Conservation (phyloP, 1,140 invertebrate genomes). For the Leptinotarsa defecta region DNA sequence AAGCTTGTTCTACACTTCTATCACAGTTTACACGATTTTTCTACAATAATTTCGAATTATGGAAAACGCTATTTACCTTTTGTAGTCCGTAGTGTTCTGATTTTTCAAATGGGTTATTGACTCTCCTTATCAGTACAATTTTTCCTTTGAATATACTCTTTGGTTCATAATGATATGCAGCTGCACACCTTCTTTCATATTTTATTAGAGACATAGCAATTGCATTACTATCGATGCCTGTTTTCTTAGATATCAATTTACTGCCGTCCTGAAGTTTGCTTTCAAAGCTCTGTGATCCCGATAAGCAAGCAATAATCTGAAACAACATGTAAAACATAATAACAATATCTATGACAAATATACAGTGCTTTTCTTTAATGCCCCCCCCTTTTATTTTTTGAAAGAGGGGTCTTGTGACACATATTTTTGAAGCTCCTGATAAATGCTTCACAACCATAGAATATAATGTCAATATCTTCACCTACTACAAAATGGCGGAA, state of each 20-base stretch:
- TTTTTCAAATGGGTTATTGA: background rate
- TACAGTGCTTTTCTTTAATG: no score
- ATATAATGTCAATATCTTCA: no score
- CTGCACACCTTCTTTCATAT: conserved; percentile 14
- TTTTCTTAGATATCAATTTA: conserved; percentile 18
- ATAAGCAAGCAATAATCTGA: background rate
- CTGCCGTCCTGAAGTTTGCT: conserved; percentile 5
- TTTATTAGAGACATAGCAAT: conserved; percentile 11
- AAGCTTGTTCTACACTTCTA: no score
- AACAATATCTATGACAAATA: background rate
- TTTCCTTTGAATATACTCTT: conserved; percentile 13
- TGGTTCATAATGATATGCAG: conserved; percentile 28
- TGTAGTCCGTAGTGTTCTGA: conserved; percentile 29
- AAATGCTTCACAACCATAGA: no score
- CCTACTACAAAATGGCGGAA: no score
- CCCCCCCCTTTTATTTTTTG: no score
- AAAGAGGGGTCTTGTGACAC: no score
- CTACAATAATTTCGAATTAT: no score
- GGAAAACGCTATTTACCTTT: conserved; percentile 9
- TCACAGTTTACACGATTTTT: no score
- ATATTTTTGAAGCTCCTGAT: no score
- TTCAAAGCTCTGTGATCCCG: background rate
- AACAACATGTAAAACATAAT: background rate
- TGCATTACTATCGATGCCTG: background rate
- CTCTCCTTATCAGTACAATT: conserved; percentile 26